Evolutionary conservation across 2,888 invertebrate genomes (phyloP).

Genomic region (Lycaena phlaeas): DNA sequence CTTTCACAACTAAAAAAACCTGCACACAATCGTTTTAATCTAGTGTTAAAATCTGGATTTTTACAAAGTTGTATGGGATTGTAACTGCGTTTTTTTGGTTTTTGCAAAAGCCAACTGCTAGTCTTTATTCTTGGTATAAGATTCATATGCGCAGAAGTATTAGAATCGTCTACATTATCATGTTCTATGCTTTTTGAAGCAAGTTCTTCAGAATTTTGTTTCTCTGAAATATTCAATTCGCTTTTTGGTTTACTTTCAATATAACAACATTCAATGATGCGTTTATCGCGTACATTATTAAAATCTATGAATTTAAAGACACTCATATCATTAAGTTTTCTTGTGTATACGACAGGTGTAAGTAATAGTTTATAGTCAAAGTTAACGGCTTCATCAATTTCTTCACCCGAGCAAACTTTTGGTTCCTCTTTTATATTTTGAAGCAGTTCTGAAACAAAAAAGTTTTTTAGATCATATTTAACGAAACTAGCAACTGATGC

Average conservation of each 20-base stretch:
- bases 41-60: conserved; percentile 61
- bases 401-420: conserved; percentile 7
- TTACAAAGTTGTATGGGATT: conserved; percentile 51
- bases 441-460: conserved; percentile 16
- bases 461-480: too few species aligned
- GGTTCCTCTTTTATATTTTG: conserved; percentile 9
- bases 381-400: conserved; percentile 21
- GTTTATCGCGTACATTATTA: conserved; percentile 26
- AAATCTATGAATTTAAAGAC: conserved; percentile 28
- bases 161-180: conserved; percentile 9
- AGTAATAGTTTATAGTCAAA: conserved; percentile 53
- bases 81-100: conserved; percentile 44
- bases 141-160: conserved; percentile 9
- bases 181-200: conserved; percentile 9
- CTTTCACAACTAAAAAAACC: conserved; percentile 44
- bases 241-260: conserved; percentile 48
- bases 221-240: too few species aligned
- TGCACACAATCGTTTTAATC: conserved; percentile 42
- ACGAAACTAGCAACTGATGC: too few species aligned
- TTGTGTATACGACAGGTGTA: conserved; percentile 43
- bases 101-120: conserved; percentile 42
- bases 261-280: conserved; percentile 31
- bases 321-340: conserved; percentile 45
- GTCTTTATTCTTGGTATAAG: conserved; percentile 28
- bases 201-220: background rate